These are phyloP conservation scores for Toxotes chatareus DNA, from an alignment of 2,113 vertebrate genomes.

Conservation along the genomic window DNA sequence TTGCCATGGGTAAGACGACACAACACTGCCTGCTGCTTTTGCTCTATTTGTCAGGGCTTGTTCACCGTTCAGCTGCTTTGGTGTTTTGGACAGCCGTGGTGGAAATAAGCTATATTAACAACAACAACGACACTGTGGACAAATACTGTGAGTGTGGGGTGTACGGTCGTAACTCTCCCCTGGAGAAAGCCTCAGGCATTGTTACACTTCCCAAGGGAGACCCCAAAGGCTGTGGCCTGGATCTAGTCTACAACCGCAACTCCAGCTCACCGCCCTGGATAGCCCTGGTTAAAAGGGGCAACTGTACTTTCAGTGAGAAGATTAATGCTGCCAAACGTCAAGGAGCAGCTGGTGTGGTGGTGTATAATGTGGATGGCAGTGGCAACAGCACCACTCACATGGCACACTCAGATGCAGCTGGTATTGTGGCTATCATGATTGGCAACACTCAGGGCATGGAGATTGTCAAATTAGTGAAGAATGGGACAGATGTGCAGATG, in stretches of 20 bases:
- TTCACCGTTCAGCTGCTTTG: conserved; percentile 52
- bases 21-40: conserved; percentile 60
- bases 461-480: conserved; percentile 60
- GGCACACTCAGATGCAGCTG: conserved; percentile 55
- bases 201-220: conserved; percentile 70
- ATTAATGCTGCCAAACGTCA: conserved; percentile 81
- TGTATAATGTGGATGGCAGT: conserved; percentile 86
- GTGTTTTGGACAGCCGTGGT: conserved; percentile 78
- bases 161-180: conserved; percentile 68
- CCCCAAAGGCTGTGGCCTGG: conserved; percentile 68
- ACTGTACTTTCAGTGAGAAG: conserved; percentile 90
- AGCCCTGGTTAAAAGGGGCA: conserved; percentile 91
- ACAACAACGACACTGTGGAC: conserved; percentile 54
- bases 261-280: conserved; percentile 82
- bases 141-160: conserved; percentile 79
- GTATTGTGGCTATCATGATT: conserved; percentile 77
- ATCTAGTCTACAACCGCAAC: conserved; percentile 58
- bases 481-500: conserved; percentile 69
- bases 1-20: conserved; percentile 70
- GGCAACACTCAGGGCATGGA: conserved; percentile 74
- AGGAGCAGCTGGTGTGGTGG: conserved; percentile 87
- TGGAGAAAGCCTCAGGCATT: conserved; percentile 50
- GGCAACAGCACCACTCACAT: conserved; percentile 83
- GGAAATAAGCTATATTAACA: conserved; percentile 57
- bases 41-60: conserved; percentile 70